These are phyloP conservation scores for Amblyjoppa proteus DNA, from an alignment of 2,888 invertebrate species.

Conservation along the genomic window DNA sequence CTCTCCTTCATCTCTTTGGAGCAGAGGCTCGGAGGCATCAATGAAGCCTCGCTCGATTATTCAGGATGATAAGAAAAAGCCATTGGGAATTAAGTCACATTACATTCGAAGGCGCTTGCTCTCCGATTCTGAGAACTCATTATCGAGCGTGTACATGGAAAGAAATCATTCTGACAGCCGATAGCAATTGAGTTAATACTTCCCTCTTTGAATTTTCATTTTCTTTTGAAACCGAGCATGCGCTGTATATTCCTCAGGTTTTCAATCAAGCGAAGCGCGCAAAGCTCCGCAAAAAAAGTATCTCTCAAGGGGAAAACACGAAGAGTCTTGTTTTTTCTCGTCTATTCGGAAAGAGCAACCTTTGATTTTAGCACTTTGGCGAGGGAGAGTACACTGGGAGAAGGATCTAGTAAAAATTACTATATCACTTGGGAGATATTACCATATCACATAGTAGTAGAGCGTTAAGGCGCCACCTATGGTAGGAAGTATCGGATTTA, in stretches of 20 bases:
- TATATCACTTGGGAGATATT: no score
- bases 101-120: constrained; percentile 2
- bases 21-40: constrained; percentile 25
- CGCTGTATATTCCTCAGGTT: background rate
- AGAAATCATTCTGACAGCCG: background rate
- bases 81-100: constrained; percentile 37
- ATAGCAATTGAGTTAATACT: background rate
- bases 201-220: background rate
- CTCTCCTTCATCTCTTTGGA: background rate
- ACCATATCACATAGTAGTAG: no score
- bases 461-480: no score
- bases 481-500: no score
- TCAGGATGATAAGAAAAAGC: constrained; percentile 24
- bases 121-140: constrained; percentile 1
- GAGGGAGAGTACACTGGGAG: background rate
- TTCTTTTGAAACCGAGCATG: background rate
- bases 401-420: no score
- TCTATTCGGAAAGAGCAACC: background rate
- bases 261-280: constrained; percentile 16
- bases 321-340: background rate
- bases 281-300: background rate
- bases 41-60: constrained; percentile 50
- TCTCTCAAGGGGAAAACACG: no score
- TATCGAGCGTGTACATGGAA: background rate
- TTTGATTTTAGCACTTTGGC: background rate